phyloP scores from a whole-genome alignment of 2,113 vertebrate genomes.

The Puma concolor region DNA sequence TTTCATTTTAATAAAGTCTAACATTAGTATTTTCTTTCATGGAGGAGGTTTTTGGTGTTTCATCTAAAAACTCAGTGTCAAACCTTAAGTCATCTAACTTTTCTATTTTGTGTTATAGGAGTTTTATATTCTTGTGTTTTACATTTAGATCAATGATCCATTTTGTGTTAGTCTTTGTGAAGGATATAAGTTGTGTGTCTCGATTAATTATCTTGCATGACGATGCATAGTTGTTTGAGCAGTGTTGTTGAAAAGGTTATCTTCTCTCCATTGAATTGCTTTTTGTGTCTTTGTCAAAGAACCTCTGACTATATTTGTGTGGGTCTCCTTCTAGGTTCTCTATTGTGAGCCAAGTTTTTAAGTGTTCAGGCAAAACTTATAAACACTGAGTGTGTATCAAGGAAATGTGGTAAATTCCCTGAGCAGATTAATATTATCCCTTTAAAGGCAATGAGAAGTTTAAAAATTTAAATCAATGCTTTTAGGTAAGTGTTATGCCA shows the following conservation, averaged over 20 bases:
- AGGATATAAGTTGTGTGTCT: background rate
- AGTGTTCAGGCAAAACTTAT: background rate
- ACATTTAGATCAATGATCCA: background rate
- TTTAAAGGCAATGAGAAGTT: background rate
- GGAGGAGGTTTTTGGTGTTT: background rate
- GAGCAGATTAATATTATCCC: background rate
- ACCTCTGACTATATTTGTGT: background rate
- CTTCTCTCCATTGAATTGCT: background rate
- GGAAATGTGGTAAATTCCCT: background rate
- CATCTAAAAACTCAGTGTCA: background rate
- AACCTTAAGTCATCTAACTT: background rate
- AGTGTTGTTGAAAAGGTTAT: background rate
- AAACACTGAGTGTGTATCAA: background rate
- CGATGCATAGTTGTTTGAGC: background rate
- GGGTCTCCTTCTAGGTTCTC: background rate
- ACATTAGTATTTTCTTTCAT: background rate
- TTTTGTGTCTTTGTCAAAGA: background rate
- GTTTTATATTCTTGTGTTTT: background rate
- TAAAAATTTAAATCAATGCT: background rate
- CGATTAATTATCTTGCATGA: background rate
- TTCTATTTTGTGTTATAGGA: background rate
- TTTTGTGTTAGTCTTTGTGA: background rate
- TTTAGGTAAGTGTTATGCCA: background rate
- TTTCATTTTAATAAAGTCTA: background rate
- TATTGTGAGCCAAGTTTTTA: background rate